These are phyloP conservation scores for Gortyna flavago DNA, from an alignment of 2,888 invertebrate genomes.

Conservation along the genomic window DNA sequence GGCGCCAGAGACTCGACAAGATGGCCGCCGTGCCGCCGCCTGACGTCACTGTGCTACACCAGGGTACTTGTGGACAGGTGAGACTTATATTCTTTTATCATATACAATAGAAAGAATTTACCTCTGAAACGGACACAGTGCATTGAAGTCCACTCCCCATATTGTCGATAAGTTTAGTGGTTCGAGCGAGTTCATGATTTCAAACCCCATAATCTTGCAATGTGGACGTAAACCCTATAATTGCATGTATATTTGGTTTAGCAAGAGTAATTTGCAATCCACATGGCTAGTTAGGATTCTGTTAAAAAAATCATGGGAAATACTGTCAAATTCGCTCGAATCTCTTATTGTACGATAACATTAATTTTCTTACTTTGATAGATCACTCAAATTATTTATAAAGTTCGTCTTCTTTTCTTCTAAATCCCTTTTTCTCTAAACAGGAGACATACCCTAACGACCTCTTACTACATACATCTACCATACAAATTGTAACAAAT, in stretches of 20 bases:
- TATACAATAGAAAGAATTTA: background rate
- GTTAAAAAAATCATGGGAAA: no score
- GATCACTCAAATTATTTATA: background rate
- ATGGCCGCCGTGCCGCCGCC: slow-evolving; percentile 87
- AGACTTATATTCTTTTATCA: background rate
- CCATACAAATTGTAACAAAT: slow-evolving; percentile 34
- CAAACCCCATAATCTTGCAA: background rate
- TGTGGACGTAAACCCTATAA: background rate
- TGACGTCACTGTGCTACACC: slow-evolving; percentile 89
- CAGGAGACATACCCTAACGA: background rate
- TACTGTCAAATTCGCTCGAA: background rate
- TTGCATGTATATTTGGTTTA: background rate
- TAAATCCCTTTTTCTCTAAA: background rate
- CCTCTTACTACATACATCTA: background rate
- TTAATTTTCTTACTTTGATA: background rate
- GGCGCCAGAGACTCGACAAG: slow-evolving; percentile 85
- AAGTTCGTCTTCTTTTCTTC: background rate
- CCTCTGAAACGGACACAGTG: background rate
- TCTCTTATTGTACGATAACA: background rate
- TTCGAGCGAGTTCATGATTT: background rate
- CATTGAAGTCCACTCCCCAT: background rate
- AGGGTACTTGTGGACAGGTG: slow-evolving; percentile 87
- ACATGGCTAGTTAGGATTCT: background rate
- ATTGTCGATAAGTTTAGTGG: background rate
- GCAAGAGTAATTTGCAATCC: background rate